Percentiles rank a stretch among this genome's conserved stretches.
Evolutionary conservation across 1,140 invertebrate species (phyloP).

Genomic region (Diorhabda sublineata): DNA sequence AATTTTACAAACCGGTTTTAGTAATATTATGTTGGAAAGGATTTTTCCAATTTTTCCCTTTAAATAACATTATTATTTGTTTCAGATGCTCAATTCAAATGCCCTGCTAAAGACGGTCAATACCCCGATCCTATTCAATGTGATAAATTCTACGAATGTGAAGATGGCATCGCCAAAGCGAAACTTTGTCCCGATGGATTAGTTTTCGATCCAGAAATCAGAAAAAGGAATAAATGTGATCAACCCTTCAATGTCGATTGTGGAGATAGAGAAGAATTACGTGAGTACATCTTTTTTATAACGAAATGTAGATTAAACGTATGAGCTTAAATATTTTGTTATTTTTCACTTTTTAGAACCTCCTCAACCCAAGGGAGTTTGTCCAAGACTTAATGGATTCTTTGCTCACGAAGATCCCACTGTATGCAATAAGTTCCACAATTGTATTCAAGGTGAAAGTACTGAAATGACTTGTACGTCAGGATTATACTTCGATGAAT

Average conservation of each 20-base stretch:
- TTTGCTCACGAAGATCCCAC: slow-evolving; percentile 78
- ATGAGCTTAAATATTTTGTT: too few species aligned
- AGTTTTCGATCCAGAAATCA: slow-evolving; percentile 78
- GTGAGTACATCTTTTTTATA: slow-evolving; percentile 59
- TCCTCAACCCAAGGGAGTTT: slow-evolving; percentile 65
- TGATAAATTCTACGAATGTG: slow-evolving; percentile 81
- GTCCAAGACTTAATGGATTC: slow-evolving; percentile 81
- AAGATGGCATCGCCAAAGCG: slow-evolving; percentile 64
- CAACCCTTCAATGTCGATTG: slow-evolving; percentile 88
- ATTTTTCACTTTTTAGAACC: slow-evolving; percentile 56
- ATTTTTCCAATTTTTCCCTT: too few species aligned
- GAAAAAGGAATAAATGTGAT: slow-evolving; percentile 84
- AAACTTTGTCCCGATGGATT: slow-evolving; percentile 82
- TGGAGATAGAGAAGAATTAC: slow-evolving; percentile 75
- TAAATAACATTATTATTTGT: slow-evolving; percentile 13
- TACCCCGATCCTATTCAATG: slow-evolving; percentile 76
- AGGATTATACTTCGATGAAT: slow-evolving; percentile 84
- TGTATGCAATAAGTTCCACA: slow-evolving; percentile 82
- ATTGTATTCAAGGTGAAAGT: slow-evolving; percentile 80
- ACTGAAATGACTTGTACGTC: slow-evolving; percentile 77
- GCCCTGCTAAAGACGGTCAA: slow-evolving; percentile 72
- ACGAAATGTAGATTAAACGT: background rate
- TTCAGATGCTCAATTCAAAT: slow-evolving; percentile 67
- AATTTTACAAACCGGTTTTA: too few species aligned
- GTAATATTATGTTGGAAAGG: too few species aligned